These are phyloP conservation scores for Brachypterus glaber DNA, from an alignment of 2,888 invertebrate species.

Conservation along the genomic window DNA sequence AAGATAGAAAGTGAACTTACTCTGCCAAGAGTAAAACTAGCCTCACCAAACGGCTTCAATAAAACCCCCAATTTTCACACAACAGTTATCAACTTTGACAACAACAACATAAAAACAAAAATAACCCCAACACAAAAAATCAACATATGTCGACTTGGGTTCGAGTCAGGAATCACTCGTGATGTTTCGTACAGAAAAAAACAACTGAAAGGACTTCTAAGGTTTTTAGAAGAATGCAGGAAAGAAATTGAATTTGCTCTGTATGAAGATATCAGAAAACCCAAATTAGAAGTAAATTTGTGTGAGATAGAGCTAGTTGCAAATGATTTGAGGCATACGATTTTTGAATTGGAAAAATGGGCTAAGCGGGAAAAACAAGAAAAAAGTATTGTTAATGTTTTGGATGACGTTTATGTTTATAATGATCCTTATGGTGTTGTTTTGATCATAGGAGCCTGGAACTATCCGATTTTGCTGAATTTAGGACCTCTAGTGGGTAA, in stretches of 20 bases:
- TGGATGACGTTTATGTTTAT: conserved; percentile 64
- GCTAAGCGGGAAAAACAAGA: conserved; percentile 59
- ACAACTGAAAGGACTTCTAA: conserved; percentile 66
- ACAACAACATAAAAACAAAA: too few species aligned
- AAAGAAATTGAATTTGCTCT: conserved; percentile 65
- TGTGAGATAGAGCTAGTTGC: conserved; percentile 70
- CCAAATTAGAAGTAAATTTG: conserved; percentile 68
- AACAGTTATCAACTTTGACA: too few species aligned
- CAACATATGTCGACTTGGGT: too few species aligned
- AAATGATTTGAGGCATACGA: conserved; percentile 63
- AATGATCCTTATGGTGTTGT: conserved; percentile 92
- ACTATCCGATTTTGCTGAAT: conserved; percentile 84
- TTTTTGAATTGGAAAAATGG: conserved; percentile 72
- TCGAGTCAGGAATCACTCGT: conserved; percentile 70
- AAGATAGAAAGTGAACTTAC: too few species aligned
- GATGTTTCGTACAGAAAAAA: conserved; percentile 68
- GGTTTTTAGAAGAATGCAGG: conserved; percentile 72
- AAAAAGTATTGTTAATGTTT: conserved; percentile 63
- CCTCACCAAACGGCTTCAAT: too few species aligned
- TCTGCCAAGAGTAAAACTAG: too few species aligned
- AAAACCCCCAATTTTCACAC: too few species aligned
- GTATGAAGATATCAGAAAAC: conserved; percentile 68
- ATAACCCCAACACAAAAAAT: conserved; percentile 24
- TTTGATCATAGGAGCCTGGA: conserved; percentile 89
- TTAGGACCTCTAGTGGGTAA: conserved; percentile 67